Base-by-base conservation (phyloP, 2,113 vertebrate species). In the Gallinago jamesoni region DNA sequence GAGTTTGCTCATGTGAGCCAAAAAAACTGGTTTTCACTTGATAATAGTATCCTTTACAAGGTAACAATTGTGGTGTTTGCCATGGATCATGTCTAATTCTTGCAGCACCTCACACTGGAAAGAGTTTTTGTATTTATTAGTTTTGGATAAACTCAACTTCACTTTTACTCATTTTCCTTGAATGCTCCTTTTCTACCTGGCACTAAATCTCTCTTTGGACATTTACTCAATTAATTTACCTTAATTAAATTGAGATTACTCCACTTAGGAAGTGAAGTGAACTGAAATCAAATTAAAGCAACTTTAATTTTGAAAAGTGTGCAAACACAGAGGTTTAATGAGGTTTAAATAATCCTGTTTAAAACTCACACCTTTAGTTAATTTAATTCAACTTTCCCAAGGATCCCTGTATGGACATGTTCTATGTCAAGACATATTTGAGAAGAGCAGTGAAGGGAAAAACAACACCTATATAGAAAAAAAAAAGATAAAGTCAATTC, bases 281-380 rank as follows among this genome's bases (percentile, higher is more conserved):
- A 88, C 82, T 62, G 84, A 95, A 96, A 93, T 91, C 82, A 96
- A 96, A 96, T 96, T 91, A 96, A 95, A 91, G 43, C 55, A 91
- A 90, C 85, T 88, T 96, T 70, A 79, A 95, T 93, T 91, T 84
- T 81, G 43, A 91, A 35, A 91, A 91, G 90, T 69, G 85, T 80
- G 78, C 85, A 95, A 94, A 96, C 89, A 92, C 81, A 70, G 64
- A 85, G 25, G 55, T 80, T 96, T 96, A 96, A 97, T 93, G 93
- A 93, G 75, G 90, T 97, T 96, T 96, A 96, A 95, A 87, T 93
- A 97, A 96, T 93, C 95, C 87, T 70, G 69, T 94, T 94, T 83
- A 88, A 93, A 93, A 90, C 91, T 90, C 92, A 93, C 94, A 95
- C 94, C 87, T 96, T 89, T 14, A 83, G 33, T 89, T 91, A 96